These are phyloP conservation scores for Ceramica pisi DNA, from an alignment of 2,888 invertebrate genomes.

Conservation along the genomic window DNA sequence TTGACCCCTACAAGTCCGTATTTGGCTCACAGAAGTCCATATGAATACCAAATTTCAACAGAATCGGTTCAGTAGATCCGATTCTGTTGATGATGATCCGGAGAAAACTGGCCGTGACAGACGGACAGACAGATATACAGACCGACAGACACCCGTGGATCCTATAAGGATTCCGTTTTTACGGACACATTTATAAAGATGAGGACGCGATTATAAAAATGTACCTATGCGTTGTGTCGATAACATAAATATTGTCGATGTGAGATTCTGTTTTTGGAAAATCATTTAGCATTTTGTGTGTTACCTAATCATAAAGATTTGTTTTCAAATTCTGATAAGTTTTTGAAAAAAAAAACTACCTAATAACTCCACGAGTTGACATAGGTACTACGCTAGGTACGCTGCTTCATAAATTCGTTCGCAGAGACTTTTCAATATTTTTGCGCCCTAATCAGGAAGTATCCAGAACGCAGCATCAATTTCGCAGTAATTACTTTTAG, in stretches of 20 bases:
- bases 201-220: slow-evolving; percentile 31
- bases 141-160: too few species aligned
- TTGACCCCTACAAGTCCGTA: too few species aligned
- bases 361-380: neutral
- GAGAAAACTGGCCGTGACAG: too few species aligned
- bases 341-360: neutral
- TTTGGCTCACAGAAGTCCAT: too few species aligned
- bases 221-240: slow-evolving; percentile 29
- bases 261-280: slow-evolving; percentile 23
- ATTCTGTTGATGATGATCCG: too few species aligned
- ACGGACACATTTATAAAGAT: neutral
- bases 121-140: too few species aligned
- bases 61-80: too few species aligned
- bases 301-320: neutral
- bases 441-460: slow-evolving; percentile 14
- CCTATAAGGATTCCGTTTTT: too few species aligned
- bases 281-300: slow-evolving; percentile 16
- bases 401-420: neutral
- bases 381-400: too few species aligned
- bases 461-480: slow-evolving; percentile 56
- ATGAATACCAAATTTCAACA: too few species aligned
- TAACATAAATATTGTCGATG: slow-evolving; percentile 25
- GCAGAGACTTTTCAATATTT: neutral
- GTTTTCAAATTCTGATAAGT: neutral
- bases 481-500: slow-evolving; percentile 51